Conservation (phyloP, 2,113 vertebrate species). For the Coptodon bakossiorum region DNA sequence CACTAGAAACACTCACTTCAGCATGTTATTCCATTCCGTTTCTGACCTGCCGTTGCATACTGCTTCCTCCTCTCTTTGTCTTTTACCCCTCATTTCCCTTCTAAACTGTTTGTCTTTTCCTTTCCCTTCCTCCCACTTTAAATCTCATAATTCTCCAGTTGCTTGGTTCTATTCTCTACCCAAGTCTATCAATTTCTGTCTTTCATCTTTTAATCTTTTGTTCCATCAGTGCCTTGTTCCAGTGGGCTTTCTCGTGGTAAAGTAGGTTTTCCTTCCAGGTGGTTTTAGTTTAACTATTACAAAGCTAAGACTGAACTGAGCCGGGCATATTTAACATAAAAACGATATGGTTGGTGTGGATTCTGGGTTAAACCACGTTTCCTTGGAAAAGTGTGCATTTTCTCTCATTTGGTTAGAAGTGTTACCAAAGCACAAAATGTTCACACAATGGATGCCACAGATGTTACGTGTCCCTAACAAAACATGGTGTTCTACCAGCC, state of each 20-base stretch:
- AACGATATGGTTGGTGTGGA: background rate
- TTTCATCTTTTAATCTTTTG: background rate
- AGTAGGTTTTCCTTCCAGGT: slow-evolving; percentile 44
- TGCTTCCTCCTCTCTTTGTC: background rate
- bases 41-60: background rate
- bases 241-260: slow-evolving; percentile 47
- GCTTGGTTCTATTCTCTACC: background rate
- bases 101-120: background rate
- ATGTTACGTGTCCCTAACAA: background rate
- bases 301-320: background rate
- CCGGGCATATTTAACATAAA: background rate
- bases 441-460: background rate
- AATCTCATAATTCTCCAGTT: background rate
- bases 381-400: background rate
- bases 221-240: background rate
- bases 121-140: background rate
- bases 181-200: background rate
- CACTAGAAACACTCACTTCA: background rate
- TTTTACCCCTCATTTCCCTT: background rate
- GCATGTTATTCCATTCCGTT: background rate
- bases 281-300: background rate
- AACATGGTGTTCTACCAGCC: background rate
- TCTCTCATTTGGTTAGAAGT: background rate
- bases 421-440: background rate
- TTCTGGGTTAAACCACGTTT: background rate